These are phyloP conservation scores for Punctoribates punctum DNA, from an alignment of 2,888 invertebrate genomes.

Conservation along the genomic window DNA sequence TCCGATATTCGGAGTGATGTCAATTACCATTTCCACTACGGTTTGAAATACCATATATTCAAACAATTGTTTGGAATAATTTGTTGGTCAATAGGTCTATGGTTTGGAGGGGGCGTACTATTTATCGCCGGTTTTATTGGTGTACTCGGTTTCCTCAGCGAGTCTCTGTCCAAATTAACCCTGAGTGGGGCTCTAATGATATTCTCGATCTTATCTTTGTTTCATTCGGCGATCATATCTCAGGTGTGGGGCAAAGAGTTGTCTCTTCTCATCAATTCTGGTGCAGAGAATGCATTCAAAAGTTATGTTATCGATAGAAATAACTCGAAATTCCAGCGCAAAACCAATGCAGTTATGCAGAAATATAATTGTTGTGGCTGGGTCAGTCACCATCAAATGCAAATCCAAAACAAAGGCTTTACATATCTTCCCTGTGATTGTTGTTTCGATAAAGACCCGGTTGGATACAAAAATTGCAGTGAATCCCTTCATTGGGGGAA, in stretches of 20 bases:
- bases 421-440: neutral
- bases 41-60: neutral
- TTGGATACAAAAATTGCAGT: too few species aligned
- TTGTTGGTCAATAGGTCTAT: neutral
- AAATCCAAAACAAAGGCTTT: too few species aligned
- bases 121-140: neutral
- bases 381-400: neutral
- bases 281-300: neutral
- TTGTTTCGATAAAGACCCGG: neutral
- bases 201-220: neutral
- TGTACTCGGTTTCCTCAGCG: neutral
- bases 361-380: neutral
- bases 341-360: neutral
- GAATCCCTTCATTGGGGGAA: too few species aligned
- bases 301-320: neutral
- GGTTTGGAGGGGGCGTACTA: neutral
- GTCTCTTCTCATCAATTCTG: neutral
- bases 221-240: neutral
- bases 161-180: neutral
- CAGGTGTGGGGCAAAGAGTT: neutral
- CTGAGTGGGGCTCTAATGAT: conserved; percentile 7
- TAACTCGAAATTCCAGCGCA: neutral
- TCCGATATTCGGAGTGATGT: neutral
- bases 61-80: neutral
- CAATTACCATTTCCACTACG: neutral